Base-by-base conservation (phyloP, 2,113 vertebrate species). In the Etheostoma spectabile region DNA sequence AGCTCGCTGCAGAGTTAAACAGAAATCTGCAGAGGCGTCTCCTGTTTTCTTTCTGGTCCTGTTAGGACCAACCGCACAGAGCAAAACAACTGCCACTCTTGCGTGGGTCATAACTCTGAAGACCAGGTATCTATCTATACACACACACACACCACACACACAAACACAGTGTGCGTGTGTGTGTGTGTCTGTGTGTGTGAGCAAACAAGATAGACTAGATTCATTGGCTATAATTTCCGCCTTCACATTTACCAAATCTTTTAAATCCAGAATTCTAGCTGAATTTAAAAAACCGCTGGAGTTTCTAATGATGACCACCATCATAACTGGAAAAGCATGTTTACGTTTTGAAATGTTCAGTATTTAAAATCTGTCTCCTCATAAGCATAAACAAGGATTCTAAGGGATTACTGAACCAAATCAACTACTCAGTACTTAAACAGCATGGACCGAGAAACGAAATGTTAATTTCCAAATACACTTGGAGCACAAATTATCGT, bases 31-130 rank as follows among this genome's bases (percentile, higher is more conserved):
- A 91, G 80, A 96, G n/a, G 96, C n/a, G 89, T 98, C 76, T 96
- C 97, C 10, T 90, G 93, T 33, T 91, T 96, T 84, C 90, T 99
- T 24, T 95, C 97, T 16, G 95, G 96, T 85, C 65, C 53, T 0
- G 52, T 98, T 62, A 93, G 92, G 63, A 95, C 91, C 56, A 97
- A 89, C 95, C 97, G 38, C 90, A 94, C 66, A 92, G 92, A 79
- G 94, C 95, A 60, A 96, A 93, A 27, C 86, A 74, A 30, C 83
- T 99, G 80, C 97, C 97, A 1, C 33, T 96, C 5, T 98, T 46
- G 95, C 94, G 33, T 99, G 98, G 98, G 91, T 99, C 89, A 97
- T 98, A 83, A 95, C 96, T 46, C 79, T 93, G 42, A 96, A 95
- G 93, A 89, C 85, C 85, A 98, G 96, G 97, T 98, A 91, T n/a